Conservation (phyloP, 2,797 vertebrate species). For the Bradypus variegatus region DNA sequence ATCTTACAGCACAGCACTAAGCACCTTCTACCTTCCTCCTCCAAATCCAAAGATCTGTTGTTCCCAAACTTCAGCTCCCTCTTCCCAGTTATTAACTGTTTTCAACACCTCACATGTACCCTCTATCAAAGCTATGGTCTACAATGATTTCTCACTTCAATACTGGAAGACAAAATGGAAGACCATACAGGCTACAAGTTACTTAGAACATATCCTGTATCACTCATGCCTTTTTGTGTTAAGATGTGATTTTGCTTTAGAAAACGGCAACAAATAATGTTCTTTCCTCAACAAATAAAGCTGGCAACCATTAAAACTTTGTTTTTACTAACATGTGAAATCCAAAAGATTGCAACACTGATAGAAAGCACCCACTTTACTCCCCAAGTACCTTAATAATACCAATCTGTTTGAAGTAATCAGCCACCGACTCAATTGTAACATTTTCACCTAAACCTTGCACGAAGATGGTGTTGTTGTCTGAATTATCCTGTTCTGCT, state of each 20-base stretch:
- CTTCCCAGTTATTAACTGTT: not conserved
- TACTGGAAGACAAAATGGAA: not conserved
- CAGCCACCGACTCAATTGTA: constrained; percentile 88
- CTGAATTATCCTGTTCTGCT: constrained; percentile 89
- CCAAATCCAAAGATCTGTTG: not conserved
- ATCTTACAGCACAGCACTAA: not conserved
- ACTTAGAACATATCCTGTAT: not conserved
- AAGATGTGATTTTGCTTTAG: not conserved
- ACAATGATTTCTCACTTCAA: not conserved
- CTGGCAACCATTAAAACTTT: not conserved
- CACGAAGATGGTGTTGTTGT: constrained; percentile 95
- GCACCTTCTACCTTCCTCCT: not conserved
- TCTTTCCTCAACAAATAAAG: not conserved
- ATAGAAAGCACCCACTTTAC: not conserved
- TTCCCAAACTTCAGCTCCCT: not conserved
- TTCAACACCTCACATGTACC: not conserved
- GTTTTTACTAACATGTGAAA: not conserved
- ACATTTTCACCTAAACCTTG: constrained; percentile 89
- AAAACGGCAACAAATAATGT: not conserved
- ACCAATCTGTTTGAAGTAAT: constrained; percentile 93
- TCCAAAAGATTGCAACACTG: not conserved
- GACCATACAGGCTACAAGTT: not conserved
- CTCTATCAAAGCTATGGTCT: not conserved
- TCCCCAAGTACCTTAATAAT: constrained; percentile 85
- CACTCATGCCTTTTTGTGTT: not conserved